Conservation (phyloP, 2,888 invertebrate species). For the Drosophila lutescens region DNA sequence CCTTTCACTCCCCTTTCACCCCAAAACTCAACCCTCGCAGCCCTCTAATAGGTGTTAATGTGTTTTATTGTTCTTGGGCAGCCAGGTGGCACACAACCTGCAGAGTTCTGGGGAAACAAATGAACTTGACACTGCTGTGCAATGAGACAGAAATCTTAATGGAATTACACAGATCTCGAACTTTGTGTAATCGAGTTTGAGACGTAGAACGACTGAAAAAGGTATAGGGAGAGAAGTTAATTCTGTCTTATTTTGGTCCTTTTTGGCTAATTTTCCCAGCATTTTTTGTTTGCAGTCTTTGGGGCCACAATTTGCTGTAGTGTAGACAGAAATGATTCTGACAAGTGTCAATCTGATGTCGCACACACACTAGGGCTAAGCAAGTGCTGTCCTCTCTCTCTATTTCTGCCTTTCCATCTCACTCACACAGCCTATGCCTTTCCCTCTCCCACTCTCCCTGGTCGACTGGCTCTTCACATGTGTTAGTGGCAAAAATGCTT, state of each 20-base stretch:
- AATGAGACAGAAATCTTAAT: slow-evolving; percentile 51
- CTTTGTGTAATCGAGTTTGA: slow-evolving; percentile 31
- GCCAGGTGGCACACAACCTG: slow-evolving; percentile 36
- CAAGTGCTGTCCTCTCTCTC: slow-evolving; percentile 47
- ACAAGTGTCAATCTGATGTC: slow-evolving; percentile 68
- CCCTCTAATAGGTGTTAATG: slow-evolving; percentile 75
- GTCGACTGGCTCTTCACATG: slow-evolving; percentile 27
- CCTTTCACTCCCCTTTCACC: slow-evolving; percentile 25
- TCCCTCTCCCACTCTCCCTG: neutral
- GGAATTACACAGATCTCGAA: slow-evolving; percentile 45
- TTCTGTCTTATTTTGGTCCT: slow-evolving; percentile 19
- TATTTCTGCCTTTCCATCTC: slow-evolving; percentile 1
- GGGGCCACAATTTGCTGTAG: slow-evolving; percentile 1
- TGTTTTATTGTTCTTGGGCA: slow-evolving; percentile 56
- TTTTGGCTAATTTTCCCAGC: slow-evolving; percentile 28
- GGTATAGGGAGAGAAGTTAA: neutral
- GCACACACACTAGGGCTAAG: slow-evolving; percentile 57
- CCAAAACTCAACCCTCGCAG: slow-evolving; percentile 11
- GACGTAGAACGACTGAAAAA: neutral
- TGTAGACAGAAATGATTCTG: slow-evolving; percentile 51
- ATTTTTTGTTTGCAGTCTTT: neutral
- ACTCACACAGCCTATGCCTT: neutral
- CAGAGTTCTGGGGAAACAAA: slow-evolving; percentile 29
- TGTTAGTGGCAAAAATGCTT: slow-evolving; percentile 72
- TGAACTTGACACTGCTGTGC: slow-evolving; percentile 45